phyloP scores from a whole-genome alignment of 64 coral and sea anemone genomes.

The Porites lutea region DNA sequence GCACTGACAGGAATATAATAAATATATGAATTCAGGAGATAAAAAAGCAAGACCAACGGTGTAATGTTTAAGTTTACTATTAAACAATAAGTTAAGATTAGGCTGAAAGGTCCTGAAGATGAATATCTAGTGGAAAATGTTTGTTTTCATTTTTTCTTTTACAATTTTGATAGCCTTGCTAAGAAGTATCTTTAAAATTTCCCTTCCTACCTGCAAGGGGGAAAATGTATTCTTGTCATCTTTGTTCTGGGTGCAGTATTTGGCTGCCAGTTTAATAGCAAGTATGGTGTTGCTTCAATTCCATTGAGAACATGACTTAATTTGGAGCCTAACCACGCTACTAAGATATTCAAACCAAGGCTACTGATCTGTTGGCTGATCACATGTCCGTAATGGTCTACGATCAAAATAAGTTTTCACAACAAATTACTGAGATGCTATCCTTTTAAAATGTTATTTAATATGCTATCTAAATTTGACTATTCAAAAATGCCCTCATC shows the following conservation, averaged over 20 bases:
- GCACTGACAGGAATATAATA: background rate
- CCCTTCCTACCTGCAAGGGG: slow-evolving; percentile 67
- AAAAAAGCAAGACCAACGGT: background rate
- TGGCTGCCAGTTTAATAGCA: slow-evolving; percentile 85
- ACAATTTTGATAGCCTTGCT: too few species aligned
- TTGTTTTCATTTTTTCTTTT: too few species aligned
- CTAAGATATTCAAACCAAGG: slow-evolving; percentile 74
- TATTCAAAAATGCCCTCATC: too few species aligned
- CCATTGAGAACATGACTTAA: slow-evolving; percentile 41
- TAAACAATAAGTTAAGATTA: too few species aligned
- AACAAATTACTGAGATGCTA: too few species aligned
- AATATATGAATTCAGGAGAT: too few species aligned
- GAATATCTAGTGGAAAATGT: too few species aligned
- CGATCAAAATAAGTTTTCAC: background rate
- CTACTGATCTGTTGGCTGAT: slow-evolving; percentile 56
- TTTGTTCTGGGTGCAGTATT: slow-evolving; percentile 36
- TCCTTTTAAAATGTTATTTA: too few species aligned
- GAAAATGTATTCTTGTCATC: slow-evolving; percentile 67
- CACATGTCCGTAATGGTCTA: slow-evolving; percentile 60
- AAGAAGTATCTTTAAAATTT: too few species aligned
- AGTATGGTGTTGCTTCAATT: slow-evolving; percentile 47
- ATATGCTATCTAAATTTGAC: too few species aligned
- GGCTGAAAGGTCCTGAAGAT: too few species aligned
- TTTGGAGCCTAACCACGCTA: slow-evolving; percentile 73
- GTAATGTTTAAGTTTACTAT: too few species aligned